Conservation (phyloP, 1,140 invertebrate genomes). For the Drepana arcuata region DNA sequence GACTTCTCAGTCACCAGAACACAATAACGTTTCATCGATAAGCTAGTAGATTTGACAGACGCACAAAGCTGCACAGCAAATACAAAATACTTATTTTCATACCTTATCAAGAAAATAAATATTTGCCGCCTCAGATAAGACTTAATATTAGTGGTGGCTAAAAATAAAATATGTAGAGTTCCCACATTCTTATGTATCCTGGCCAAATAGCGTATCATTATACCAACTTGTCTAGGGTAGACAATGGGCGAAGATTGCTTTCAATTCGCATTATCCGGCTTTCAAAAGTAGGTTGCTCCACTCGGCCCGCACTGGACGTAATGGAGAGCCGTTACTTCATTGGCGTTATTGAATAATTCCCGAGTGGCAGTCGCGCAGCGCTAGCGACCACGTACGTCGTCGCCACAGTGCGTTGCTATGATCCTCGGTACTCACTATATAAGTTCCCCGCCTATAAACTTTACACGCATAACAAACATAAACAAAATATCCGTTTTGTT, state of each 20-base stretch:
- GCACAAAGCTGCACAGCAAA: too few species aligned
- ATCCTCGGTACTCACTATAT: constrained; percentile 30
- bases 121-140: too few species aligned
- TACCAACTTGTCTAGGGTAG: constrained; percentile 18
- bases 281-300: constrained; percentile 58
- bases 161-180: too few species aligned
- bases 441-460: not conserved
- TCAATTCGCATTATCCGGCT: constrained; percentile 69
- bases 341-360: constrained; percentile 69
- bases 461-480: not conserved
- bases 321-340: constrained; percentile 63
- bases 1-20: too few species aligned
- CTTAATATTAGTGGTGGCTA: too few species aligned
- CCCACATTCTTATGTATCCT: not conserved
- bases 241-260: constrained; percentile 53
- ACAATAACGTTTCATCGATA: too few species aligned
- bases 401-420: constrained; percentile 29
- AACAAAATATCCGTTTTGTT: constrained; percentile 25
- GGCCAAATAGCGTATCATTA: constrained; percentile 6
- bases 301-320: constrained; percentile 44
- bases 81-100: too few species aligned
- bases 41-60: too few species aligned
- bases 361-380: constrained; percentile 34
- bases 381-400: too few species aligned
- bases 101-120: not conserved